A percentile compares a stretch with the other conserved stretches of the same genome.
phyloP scores from a whole-genome alignment of 2,888 invertebrate species.

The Eupithecia tripunctaria region DNA sequence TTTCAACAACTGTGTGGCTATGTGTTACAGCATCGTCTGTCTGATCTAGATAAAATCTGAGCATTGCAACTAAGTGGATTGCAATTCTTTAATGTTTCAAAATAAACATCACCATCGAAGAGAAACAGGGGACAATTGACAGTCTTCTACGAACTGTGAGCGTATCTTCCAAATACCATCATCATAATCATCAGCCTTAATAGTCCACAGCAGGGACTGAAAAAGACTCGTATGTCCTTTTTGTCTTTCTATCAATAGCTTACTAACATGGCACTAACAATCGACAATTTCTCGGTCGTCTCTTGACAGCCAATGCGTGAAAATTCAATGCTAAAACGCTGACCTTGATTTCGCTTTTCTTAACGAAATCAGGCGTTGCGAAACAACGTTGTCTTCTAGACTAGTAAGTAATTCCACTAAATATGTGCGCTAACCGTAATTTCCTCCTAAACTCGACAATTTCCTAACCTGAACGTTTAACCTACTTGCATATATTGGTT shows the following conservation, averaged over 20 bases:
- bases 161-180: not conserved
- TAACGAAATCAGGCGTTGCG: not conserved
- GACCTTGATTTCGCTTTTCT: slow-evolving; percentile 23
- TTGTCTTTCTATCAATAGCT: not conserved
- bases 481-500: slow-evolving; percentile 33
- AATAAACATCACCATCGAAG: slow-evolving; percentile 1
- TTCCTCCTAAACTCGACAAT: slow-evolving; percentile 7
- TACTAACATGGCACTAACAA: not conserved
- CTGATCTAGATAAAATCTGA: slow-evolving; percentile 28
- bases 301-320: slow-evolving; percentile 15
- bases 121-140: not conserved
- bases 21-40: slow-evolving; percentile 37
- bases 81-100: slow-evolving; percentile 4
- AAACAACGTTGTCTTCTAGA: not conserved
- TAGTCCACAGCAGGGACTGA: no score
- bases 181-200: no score
- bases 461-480: slow-evolving; percentile 21
- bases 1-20: slow-evolving; percentile 38
- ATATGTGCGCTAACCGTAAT: not conserved
- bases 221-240: not conserved
- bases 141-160: not conserved
- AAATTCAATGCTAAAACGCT: slow-evolving; percentile 25
- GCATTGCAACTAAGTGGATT: slow-evolving; percentile 15
- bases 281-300: not conserved
- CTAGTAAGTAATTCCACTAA: not conserved